Percentiles rank a stretch among this genome's conserved stretches.
Conservation (phyloP, 2,888 invertebrate genomes). For the Hirtodrosophila confusa region DNA sequence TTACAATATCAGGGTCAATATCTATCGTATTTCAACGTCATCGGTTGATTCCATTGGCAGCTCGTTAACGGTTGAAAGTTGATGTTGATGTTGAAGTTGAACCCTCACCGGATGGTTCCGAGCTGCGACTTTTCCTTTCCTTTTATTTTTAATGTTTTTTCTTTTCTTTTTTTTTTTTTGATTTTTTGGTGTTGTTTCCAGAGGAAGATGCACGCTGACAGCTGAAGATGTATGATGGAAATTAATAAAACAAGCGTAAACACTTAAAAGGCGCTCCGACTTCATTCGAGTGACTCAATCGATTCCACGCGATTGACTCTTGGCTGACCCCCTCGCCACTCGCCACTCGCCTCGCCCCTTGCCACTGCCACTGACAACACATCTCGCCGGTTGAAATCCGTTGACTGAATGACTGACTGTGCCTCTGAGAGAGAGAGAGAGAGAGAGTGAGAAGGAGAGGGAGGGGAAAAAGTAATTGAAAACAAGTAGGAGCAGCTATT, state of each 20-base stretch:
- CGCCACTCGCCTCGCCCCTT: constrained; percentile 8
- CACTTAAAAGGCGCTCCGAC: constrained; percentile 75
- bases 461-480: constrained; percentile 71
- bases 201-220: constrained; percentile 60
- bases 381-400: constrained; percentile 5
- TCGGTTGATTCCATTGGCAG: constrained; percentile 49
- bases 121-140: constrained; percentile 20
- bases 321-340: constrained; percentile 6
- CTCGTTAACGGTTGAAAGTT: constrained; percentile 55
- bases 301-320: constrained; percentile 58
- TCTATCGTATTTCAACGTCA: constrained; percentile 21
- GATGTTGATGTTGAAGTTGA: constrained; percentile 14
- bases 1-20: constrained; percentile 19
- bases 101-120: background rate
- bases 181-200: background rate
- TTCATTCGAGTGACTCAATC: constrained; percentile 60
- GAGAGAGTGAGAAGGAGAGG: too few species aligned
- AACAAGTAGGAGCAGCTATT: constrained; percentile 21
- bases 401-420: constrained; percentile 29
- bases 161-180: too few species aligned
- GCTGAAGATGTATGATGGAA: constrained; percentile 77
- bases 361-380: background rate
- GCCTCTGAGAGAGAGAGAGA: constrained; percentile 6
- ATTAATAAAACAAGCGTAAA: constrained; percentile 82
- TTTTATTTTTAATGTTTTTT: too few species aligned